Percentiles rank a stretch among this genome's conserved stretches.
Evolutionary conservation across 2,113 vertebrate genomes (phyloP).

Genomic region (Dromaius novaehollandiae): DNA sequence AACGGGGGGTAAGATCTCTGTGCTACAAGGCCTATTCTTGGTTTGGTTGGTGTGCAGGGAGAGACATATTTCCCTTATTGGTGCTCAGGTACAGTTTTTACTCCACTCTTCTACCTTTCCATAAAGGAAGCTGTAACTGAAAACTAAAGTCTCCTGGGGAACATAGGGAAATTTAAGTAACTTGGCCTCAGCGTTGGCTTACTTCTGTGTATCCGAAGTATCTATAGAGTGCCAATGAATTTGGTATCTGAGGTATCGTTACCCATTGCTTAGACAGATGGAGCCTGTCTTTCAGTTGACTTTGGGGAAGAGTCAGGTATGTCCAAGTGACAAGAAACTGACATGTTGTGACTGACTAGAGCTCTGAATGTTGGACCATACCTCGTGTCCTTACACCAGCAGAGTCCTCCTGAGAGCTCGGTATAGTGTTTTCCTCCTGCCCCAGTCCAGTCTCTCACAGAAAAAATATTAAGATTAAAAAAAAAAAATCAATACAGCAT

Average conservation of each 20-base stretch:
- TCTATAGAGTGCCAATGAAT: background rate
- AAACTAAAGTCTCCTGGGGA: background rate
- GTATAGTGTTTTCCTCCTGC: background rate
- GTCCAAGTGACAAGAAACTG: background rate
- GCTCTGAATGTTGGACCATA: background rate
- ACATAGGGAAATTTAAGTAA: background rate
- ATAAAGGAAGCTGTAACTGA: background rate
- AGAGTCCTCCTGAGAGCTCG: background rate
- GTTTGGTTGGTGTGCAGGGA: background rate
- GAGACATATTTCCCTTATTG: background rate
- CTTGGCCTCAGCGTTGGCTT: background rate
- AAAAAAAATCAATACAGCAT: background rate
- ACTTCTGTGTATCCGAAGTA: background rate
- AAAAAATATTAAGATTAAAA: background rate
- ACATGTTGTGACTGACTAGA: background rate
- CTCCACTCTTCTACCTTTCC: background rate
- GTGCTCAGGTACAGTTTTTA: background rate
- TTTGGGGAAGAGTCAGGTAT: background rate
- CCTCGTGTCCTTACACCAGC: background rate
- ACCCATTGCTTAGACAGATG: background rate
- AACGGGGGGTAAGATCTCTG: background rate
- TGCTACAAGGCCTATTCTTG: background rate
- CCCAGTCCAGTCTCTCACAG: background rate
- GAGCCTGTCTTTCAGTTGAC: background rate
- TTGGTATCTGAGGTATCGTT: background rate